phyloP scores from a whole-genome alignment of 2,888 invertebrate genomes.

The Eilema griseolum region DNA sequence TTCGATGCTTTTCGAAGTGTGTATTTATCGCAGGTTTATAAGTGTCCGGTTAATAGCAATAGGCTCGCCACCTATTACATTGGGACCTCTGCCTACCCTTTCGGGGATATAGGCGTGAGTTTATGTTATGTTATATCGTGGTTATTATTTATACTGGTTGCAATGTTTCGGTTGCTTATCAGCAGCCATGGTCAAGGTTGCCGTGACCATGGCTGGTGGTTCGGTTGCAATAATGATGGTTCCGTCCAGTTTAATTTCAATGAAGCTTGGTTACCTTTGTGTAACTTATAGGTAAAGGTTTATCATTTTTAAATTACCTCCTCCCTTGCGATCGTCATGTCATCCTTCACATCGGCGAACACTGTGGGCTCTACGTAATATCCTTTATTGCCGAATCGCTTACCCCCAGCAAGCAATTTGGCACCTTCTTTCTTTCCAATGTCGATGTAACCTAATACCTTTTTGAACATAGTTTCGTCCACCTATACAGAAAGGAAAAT shows the following conservation, averaged over 20 bases:
- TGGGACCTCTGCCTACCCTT: no score
- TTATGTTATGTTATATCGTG: neutral
- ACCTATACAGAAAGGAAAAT: conserved; percentile 76
- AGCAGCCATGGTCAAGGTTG: no score
- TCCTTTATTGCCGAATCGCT: conserved; percentile 87
- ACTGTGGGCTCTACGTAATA: conserved; percentile 93
- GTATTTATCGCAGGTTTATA: no score
- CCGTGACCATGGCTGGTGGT: no score
- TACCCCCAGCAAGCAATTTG: conserved; percentile 91
- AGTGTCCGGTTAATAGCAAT: no score
- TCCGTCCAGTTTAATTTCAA: neutral
- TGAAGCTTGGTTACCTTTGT: neutral
- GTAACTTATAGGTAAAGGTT: neutral
- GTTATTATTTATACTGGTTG: neutral
- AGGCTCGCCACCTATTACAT: no score
- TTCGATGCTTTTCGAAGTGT: no score
- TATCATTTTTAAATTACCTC: conserved; percentile 82
- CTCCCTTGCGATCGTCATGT: conserved; percentile 92
- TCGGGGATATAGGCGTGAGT: no score
- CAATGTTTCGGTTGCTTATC: no score
- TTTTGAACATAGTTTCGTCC: conserved; percentile 90
- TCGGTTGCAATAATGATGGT: no score
- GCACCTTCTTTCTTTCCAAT: conserved; percentile 94
- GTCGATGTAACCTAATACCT: conserved; percentile 91
- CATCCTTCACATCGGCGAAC: conserved; percentile 91